Evolutionary conservation across 2,888 invertebrate genomes (phyloP).

Genomic region (Drosophila peninsularis): DNA sequence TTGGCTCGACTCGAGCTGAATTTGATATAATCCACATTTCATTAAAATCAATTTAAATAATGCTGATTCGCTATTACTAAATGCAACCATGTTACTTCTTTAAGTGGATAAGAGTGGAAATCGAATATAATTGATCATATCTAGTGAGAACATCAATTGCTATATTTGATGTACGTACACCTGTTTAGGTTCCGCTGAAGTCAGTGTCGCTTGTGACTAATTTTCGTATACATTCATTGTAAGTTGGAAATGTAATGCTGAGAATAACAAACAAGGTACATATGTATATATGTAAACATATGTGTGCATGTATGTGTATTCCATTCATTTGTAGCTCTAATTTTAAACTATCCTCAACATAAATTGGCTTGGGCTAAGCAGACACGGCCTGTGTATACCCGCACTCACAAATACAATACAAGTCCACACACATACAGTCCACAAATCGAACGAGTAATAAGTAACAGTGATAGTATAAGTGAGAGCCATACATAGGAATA

Average conservation of each 20-base stretch:
- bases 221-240: neutral
- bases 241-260: too few species aligned
- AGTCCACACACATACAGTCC: slow-evolving; percentile 1
- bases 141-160: too few species aligned
- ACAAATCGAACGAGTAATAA: slow-evolving; percentile 24
- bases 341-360: slow-evolving; percentile 43
- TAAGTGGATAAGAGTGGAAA: too few species aligned
- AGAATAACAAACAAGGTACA: too few species aligned
- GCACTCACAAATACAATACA: slow-evolving; percentile 38
- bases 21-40: neutral
- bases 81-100: too few species aligned
- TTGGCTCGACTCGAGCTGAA: neutral
- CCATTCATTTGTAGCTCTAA: neutral
- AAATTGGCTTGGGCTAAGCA: slow-evolving; percentile 45
- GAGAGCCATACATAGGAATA: slow-evolving; percentile 41
- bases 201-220: neutral
- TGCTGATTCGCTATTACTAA: too few species aligned
- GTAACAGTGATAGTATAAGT: slow-evolving; percentile 45
- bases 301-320: neutral
- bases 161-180: too few species aligned
- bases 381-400: slow-evolving; percentile 40
- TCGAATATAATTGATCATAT: too few species aligned
- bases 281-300: too few species aligned
- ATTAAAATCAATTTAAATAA: neutral
- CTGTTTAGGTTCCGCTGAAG: too few species aligned